Evolutionary conservation across 2,888 invertebrate genomes (phyloP), one percentile per base, ranked within the genome.

Genomic region (Epinotia demarniana): DNA sequence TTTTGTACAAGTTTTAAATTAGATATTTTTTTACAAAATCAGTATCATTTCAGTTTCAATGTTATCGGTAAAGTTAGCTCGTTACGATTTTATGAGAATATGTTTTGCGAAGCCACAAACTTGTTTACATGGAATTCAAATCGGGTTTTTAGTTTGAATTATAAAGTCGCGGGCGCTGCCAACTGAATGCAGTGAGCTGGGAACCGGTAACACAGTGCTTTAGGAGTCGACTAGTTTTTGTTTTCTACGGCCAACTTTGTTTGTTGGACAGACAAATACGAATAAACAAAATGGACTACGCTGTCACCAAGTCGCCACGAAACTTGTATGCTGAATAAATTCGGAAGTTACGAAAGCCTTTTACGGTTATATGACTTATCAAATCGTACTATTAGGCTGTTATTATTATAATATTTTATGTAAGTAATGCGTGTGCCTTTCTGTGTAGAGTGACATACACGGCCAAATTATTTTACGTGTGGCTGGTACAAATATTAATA

Each of bases 91-190:
- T 89, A 91, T 89, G 90, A 86, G 89, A 90, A 89, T 87, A 89
- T 89, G 87, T 89, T 90, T 86, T 86, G 84, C 78, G 84, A 87
- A 88, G 78, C 85, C 86, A 84, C 88, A 86, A 87, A 91, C 89
- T 92, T 91, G 89, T 93, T 92, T 92, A 90, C 90, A 92, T 90
- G 86, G 87, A 91, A 92, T 90, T 89, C 87, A 89, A 90, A 92
- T 92, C 79, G 85, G 86, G 85, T 87, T 89, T 92, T 91, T 89
- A 87, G 87, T 88, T 90, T 87, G 86, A 88, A 91, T 90, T 91
- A 92, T 91, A 87, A 89, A 91, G 86, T 88, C 85, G 85, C 79
- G 80, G 80, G 80, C 78, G 84, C 82, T 93, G 92, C 92, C 92
- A 92, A 89, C 85, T 82, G 85, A 86, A 82, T 80, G 78, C 79